phyloP scores from a whole-genome alignment of 2,113 vertebrate genomes.

The Noctilio leporinus region DNA sequence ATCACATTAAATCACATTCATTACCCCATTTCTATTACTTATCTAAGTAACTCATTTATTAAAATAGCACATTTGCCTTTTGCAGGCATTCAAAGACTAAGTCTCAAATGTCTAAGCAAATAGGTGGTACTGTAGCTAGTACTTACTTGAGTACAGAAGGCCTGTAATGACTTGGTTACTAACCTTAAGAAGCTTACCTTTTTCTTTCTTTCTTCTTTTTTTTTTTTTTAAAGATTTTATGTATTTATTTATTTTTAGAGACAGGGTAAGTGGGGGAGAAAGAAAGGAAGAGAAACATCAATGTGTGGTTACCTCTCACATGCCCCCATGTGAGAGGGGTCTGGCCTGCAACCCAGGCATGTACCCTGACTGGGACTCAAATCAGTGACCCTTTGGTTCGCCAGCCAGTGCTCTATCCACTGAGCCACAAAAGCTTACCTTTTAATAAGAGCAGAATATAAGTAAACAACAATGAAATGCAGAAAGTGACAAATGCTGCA shows the following conservation, averaged over 20 bases:
- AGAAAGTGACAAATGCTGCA: background rate
- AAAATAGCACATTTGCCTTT: background rate
- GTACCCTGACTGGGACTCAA: no score
- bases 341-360: no score
- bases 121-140: background rate
- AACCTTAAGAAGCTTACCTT: background rate
- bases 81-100: background rate
- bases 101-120: background rate
- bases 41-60: background rate
- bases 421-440: background rate
- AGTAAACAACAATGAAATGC: background rate
- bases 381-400: no score
- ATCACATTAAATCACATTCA: background rate
- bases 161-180: background rate
- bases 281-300: no score
- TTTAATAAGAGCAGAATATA: background rate
- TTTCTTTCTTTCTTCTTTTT: no score
- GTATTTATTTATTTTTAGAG: no score
- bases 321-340: no score
- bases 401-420: no score
- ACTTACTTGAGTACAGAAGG: background rate
- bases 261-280: no score
- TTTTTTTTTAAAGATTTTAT: no score
- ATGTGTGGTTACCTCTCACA: no score
- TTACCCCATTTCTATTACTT: conserved; percentile 8